These are phyloP conservation scores for Plebejus argus DNA, from an alignment of 2,888 invertebrate species.

Conservation along the genomic window DNA sequence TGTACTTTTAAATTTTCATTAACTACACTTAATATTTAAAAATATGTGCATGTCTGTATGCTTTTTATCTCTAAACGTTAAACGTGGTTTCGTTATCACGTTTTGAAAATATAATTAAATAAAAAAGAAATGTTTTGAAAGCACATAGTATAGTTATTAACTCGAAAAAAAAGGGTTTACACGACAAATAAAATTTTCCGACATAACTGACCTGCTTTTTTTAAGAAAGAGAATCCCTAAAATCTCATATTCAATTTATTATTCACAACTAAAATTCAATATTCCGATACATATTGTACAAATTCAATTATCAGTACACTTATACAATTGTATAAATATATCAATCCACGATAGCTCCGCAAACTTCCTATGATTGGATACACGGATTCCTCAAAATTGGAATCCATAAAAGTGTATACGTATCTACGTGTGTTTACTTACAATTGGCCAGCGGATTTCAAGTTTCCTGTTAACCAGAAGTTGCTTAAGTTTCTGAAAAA, in stretches of 20 bases:
- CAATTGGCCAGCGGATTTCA: conserved; percentile 38
- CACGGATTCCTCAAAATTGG: conserved; percentile 43
- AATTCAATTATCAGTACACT: conserved; percentile 19
- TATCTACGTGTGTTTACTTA: conserved; percentile 47
- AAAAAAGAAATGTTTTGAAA: no score
- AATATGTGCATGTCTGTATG: no score
- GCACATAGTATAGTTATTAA: no score
- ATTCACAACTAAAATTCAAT: neutral
- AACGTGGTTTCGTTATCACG: no score
- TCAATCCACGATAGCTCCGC: conserved; percentile 2
- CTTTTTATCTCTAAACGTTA: no score
- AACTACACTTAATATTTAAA: no score
- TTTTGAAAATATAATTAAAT: no score
- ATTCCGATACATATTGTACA: neutral
- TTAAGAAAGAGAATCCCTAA: neutral
- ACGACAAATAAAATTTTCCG: no score
- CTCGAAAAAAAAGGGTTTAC: no score
- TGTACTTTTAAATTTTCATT: no score
- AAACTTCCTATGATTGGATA: conserved; percentile 39
- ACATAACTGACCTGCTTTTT: no score
- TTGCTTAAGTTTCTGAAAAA: neutral
- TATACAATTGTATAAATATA: conserved; percentile 26
- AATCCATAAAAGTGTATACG: conserved; percentile 41
- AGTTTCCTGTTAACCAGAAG: neutral
- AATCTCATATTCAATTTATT: neutral